phyloP scores from a whole-genome alignment of 2,113 vertebrate species.

The Tringa solitaria region DNA sequence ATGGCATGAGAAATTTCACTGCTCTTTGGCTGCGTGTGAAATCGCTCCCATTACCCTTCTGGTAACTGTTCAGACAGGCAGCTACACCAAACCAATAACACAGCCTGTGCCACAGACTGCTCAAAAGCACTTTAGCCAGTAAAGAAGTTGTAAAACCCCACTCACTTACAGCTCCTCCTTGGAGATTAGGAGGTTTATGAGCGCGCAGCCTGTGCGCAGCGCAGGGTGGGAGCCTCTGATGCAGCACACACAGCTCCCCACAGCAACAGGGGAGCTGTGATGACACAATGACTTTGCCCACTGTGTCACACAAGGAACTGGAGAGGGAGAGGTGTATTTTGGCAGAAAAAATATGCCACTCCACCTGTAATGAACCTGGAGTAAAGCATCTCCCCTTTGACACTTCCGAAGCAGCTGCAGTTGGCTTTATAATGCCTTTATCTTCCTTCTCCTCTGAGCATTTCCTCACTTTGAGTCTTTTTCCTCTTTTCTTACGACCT shows the following conservation, averaged over 20 bases:
- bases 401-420: neutral
- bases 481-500: neutral
- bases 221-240: neutral
- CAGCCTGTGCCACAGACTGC: neutral
- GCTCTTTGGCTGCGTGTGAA: neutral
- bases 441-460: neutral
- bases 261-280: neutral
- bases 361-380: neutral
- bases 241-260: neutral
- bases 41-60: neutral
- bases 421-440: neutral
- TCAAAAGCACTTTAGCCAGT: neutral
- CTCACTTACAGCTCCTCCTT: neutral
- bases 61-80: neutral
- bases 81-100: neutral
- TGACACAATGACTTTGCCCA: accelerated
- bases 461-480: neutral
- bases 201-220: neutral
- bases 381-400: neutral
- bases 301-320: neutral
- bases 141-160: neutral
- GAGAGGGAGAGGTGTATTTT: neutral
- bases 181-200: neutral
- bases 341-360: neutral
- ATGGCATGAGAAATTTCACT: neutral